phyloP scores from a whole-genome alignment of 2,113 vertebrate genomes.

The Uropsilus gracilis region DNA sequence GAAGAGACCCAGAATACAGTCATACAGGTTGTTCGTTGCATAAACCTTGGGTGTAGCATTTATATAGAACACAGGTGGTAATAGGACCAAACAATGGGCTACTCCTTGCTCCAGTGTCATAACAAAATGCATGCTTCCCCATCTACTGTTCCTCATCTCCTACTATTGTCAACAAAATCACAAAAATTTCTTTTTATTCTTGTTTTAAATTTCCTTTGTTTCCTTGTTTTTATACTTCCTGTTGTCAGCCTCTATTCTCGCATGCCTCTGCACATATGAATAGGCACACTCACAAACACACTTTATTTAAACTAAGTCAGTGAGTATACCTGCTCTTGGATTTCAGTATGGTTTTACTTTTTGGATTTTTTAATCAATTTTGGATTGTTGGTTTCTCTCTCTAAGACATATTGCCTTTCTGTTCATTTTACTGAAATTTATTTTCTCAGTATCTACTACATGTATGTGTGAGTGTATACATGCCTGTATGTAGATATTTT shows the following conservation, averaged over 20 bases:
- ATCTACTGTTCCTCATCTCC: neutral
- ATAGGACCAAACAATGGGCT: neutral
- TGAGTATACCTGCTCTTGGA: neutral
- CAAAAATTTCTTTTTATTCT: neutral
- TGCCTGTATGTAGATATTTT: neutral
- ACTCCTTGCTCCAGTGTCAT: neutral
- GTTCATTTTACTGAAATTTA: neutral
- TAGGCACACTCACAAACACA: neutral
- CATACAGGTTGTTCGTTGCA: neutral
- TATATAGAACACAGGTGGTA: neutral
- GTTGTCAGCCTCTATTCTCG: neutral
- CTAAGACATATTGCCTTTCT: neutral
- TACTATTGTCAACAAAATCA: neutral
- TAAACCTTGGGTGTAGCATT: neutral
- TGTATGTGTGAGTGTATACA: too few species aligned
- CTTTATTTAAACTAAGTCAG: neutral
- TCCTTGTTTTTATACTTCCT: neutral
- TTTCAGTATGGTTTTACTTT: neutral
- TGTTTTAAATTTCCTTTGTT: neutral
- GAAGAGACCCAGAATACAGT: neutral
- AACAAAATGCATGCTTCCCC: neutral
- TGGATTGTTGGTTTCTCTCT: neutral
- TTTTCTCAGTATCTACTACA: neutral
- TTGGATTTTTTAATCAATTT: neutral
- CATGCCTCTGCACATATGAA: neutral